Evolutionary conservation across 2,797 vertebrate species (phyloP), one percentile per base, ranked within the genome.

Genomic region (Coendou prehensilis): DNA sequence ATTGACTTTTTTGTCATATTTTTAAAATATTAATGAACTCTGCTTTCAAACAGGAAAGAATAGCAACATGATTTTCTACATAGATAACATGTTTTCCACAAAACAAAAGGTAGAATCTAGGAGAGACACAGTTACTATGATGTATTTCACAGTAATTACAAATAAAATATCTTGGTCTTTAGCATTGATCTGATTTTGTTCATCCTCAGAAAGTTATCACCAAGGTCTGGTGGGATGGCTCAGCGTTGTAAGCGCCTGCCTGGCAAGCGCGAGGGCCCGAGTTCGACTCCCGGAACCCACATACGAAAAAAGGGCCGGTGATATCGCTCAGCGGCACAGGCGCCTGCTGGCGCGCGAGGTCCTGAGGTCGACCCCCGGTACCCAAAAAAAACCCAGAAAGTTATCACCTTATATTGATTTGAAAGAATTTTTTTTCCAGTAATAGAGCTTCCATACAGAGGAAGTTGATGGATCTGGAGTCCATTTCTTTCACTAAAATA

Each of bases 401-500:
- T 71, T 78, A n/a, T n/a, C 45, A 81, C 6, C 33, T 56, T 64
- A 82, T 82, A 37, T 73, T n/a, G 26, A 64, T 91, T 97, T 82
- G 30, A 54, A 81, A 86, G 37, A 94, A 41, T 80, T 81, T 94
- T 87, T 87, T 71, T 84, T 83, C 14, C 1, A 28, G 45, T 56
- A 91, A 30, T 81, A 88, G 23, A 87, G 47, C n/a, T 88, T 90
- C 37, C 4, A 22, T 71, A 63, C 9, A 1, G 56, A 88, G 30
- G 5, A 94, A 76, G 63, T 76, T 93, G 23, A 91, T 59, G 2
- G 14, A 88, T 82, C 11, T 81, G n/a, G 26, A 88, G 56, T 67
- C 45, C 7, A 26, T 84, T 96, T 82, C 14, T 92, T 67, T 87
- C 52, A 93, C 33, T 94, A 33, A 81, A 80, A 61, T 79, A 57